Conservation (phyloP, 2,888 invertebrate species). For the Amorpha juglandis region DNA sequence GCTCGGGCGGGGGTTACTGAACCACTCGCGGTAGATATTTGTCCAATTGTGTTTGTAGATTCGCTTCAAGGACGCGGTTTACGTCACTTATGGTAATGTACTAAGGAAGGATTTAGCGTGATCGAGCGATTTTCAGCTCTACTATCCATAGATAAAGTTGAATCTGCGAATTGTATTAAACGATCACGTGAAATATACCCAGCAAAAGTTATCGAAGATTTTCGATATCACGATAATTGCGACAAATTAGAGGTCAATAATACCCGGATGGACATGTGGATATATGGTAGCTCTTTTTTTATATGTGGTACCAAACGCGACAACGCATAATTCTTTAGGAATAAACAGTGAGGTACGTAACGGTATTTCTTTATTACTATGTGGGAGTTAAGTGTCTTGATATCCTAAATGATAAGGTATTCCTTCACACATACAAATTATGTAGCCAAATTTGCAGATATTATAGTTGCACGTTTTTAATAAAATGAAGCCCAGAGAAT, state of each 20-base stretch:
- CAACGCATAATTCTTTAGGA: not conserved
- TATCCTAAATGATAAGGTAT: not conserved
- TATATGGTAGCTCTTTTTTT: constrained; percentile 39
- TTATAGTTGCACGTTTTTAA: not conserved
- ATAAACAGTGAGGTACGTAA: constrained; percentile 9
- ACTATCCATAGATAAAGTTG: constrained; percentile 34
- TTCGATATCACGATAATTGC: constrained; percentile 28
- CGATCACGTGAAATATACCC: constrained; percentile 2
- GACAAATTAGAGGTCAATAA: constrained; percentile 51
- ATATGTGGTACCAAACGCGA: not conserved
- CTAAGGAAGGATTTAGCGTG: constrained; percentile 45
- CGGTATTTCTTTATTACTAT: constrained; percentile 6
- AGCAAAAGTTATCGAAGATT: constrained; percentile 19
- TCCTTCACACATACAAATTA: not conserved
- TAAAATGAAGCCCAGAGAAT: not conserved
- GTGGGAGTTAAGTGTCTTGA: constrained; percentile 1
- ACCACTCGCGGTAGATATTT: constrained; percentile 68
- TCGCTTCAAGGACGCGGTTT: constrained; percentile 75
- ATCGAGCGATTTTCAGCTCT: constrained; percentile 52
- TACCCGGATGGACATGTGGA: constrained; percentile 42
- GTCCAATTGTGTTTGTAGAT: constrained; percentile 76
- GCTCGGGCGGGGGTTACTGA: constrained; percentile 67
- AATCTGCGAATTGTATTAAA: not conserved
- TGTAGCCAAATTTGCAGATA: not conserved
- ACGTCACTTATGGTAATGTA: constrained; percentile 69